phyloP scores from a whole-genome alignment of 2,888 invertebrate species.

The Catocala sponsa region DNA sequence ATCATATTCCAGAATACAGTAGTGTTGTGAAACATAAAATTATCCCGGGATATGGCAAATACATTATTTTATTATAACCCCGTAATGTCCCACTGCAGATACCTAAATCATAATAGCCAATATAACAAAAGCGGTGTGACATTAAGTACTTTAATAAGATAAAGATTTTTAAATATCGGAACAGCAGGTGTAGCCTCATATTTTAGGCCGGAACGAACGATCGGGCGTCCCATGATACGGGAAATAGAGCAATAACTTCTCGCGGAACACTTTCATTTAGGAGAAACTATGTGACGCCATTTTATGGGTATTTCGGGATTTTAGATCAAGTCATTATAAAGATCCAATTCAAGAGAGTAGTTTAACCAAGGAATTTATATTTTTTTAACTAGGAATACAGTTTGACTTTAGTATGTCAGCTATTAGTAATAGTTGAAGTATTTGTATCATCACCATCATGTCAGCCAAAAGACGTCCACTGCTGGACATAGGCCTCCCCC shows the following conservation, averaged over 20 bases:
- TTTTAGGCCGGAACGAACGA: not conserved
- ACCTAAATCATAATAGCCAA: no score
- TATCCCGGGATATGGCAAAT: constrained; percentile 28
- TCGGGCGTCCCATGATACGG: constrained; percentile 1
- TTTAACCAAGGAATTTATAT: no score
- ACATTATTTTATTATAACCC: constrained; percentile 14
- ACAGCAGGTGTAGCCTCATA: constrained; percentile 1
- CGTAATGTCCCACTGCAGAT: no score
- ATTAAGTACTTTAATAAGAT: constrained; percentile 17
- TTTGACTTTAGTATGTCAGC: no score
- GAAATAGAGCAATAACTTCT: constrained; percentile 2
- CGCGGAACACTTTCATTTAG: not conserved
- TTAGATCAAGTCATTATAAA: not conserved
- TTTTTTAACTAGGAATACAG: no score
- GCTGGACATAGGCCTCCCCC: no score
- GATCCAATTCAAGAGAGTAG: no score
- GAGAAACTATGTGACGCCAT: not conserved
- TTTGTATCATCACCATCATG: no score
- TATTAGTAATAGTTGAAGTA: no score
- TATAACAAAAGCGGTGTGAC: not conserved
- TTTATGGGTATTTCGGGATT: not conserved
- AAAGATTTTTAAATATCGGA: constrained; percentile 12
- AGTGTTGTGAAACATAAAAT: constrained; percentile 23
- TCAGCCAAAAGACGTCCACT: no score
- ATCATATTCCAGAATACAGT: constrained; percentile 28